Evolutionary conservation across 2,113 vertebrate species (phyloP).

Genomic region (Poeciliopsis occidentalis): DNA sequence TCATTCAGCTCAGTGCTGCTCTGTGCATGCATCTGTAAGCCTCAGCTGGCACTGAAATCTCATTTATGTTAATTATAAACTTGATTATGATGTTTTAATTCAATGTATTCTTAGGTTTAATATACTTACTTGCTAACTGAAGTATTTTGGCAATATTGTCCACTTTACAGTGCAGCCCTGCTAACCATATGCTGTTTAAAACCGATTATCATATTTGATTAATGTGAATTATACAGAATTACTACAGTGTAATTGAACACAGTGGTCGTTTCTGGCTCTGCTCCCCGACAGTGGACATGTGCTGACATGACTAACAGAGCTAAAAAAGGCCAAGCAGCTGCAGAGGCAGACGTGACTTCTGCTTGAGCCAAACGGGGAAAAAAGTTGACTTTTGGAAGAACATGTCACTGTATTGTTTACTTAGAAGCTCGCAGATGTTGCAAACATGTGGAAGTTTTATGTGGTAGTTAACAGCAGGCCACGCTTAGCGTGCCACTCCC

Average conservation of each 20-base stretch:
- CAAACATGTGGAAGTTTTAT: constrained; percentile 76
- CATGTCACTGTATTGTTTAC: constrained; percentile 73
- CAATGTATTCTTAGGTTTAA: constrained; percentile 60
- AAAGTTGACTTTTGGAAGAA: constrained; percentile 52
- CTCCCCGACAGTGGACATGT: constrained; percentile 67
- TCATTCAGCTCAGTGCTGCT: constrained; percentile 41
- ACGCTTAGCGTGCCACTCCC: constrained; percentile 66
- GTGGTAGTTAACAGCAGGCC: constrained; percentile 71
- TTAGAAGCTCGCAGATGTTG: constrained; percentile 71
- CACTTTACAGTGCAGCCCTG: constrained; percentile 56
- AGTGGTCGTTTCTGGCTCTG: constrained; percentile 71
- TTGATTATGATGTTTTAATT: constrained; percentile 65
- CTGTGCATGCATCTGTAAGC: constrained; percentile 45
- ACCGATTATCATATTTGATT: constrained; percentile 74
- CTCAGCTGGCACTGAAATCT: constrained; percentile 63
- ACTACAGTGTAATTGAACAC: constrained; percentile 73
- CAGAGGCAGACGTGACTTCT: constrained; percentile 61
- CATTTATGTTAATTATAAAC: constrained; percentile 65
- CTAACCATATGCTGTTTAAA: constrained; percentile 75
- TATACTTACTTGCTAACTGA: too few relatives aligned
- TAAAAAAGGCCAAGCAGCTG: constrained; percentile 74
- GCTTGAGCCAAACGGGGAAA: too few relatives aligned
- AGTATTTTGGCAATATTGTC: constrained; percentile 43
- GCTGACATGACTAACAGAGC: constrained; percentile 63
- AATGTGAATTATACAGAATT: constrained; percentile 73